phyloP scores from a whole-genome alignment of 2,113 vertebrate genomes.

The Rhinolophus ferrumequinum region DNA sequence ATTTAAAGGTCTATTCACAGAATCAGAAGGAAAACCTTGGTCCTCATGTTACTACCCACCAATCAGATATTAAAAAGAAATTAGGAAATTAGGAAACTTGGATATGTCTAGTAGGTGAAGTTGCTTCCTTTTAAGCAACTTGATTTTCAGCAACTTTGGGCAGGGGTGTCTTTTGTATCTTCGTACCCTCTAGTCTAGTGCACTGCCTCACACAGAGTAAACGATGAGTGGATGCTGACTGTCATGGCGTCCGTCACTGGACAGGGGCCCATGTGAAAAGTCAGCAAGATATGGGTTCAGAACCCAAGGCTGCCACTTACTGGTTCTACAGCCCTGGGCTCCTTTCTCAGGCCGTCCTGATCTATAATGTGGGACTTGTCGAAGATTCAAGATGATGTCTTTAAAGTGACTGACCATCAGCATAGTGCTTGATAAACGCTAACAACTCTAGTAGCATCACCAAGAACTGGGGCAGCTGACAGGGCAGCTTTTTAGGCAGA shows the following conservation, averaged over 20 bases:
- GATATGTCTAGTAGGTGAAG: not conserved
- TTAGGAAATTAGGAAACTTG: not conserved
- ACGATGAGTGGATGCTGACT: accelerated
- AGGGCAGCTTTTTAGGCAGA: not conserved
- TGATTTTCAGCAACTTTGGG: not conserved
- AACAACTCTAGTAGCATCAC: not conserved
- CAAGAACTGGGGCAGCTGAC: accelerated
- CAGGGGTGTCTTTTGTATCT: not conserved
- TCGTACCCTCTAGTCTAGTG: not conserved
- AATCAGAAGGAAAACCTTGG: not conserved
- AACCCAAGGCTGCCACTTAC: not conserved
- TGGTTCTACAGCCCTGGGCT: not conserved
- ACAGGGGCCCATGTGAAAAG: not conserved
- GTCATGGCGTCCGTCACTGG: accelerated
- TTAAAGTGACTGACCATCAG: not conserved
- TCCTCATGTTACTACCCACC: not conserved
- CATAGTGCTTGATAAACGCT: accelerated
- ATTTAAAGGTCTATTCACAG: not conserved
- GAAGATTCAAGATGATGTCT: not conserved
- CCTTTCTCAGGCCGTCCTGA: not conserved
- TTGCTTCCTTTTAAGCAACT: not conserved
- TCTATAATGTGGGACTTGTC: accelerated
- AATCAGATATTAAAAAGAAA: not conserved
- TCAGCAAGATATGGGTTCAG: not conserved
- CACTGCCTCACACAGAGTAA: no score